These are phyloP conservation scores for Phyllopteryx taeniolatus DNA, from an alignment of 2,113 vertebrate species.

Conservation along the genomic window DNA sequence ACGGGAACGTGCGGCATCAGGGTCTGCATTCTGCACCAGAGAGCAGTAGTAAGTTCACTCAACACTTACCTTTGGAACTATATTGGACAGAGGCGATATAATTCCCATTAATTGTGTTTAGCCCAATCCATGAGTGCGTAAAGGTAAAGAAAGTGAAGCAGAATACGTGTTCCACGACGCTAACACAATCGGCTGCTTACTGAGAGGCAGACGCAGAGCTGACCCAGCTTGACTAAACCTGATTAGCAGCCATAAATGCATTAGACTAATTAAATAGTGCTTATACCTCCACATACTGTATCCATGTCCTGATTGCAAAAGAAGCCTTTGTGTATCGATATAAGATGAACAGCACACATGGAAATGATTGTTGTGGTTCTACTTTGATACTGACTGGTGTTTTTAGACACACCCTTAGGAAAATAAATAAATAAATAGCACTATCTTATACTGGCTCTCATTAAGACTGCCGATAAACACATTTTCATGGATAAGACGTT, in stretches of 20 bases:
- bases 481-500: neutral
- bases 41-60: neutral
- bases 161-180: constrained; percentile 16
- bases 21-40: constrained; percentile 38
- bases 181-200: constrained; percentile 9
- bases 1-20: constrained; percentile 59
- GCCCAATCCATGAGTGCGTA: neutral
- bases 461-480: neutral
- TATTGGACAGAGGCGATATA: neutral
- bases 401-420: neutral
- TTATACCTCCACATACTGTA: constrained; percentile 18
- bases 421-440: neutral
- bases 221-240: constrained; percentile 72
- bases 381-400: neutral
- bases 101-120: constrained; percentile 41
- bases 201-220: constrained; percentile 34
- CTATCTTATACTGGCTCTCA: neutral
- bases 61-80: constrained; percentile 40
- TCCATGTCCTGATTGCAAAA: constrained; percentile 20
- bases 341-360: neutral
- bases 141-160: neutral
- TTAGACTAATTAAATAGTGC: constrained; percentile 65
- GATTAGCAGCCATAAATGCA: constrained; percentile 74
- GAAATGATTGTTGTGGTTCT: neutral
- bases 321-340: neutral